These are phyloP conservation scores for Lepas anatifera DNA, from an alignment of 2,888 invertebrate species.

Conservation along the genomic window DNA sequence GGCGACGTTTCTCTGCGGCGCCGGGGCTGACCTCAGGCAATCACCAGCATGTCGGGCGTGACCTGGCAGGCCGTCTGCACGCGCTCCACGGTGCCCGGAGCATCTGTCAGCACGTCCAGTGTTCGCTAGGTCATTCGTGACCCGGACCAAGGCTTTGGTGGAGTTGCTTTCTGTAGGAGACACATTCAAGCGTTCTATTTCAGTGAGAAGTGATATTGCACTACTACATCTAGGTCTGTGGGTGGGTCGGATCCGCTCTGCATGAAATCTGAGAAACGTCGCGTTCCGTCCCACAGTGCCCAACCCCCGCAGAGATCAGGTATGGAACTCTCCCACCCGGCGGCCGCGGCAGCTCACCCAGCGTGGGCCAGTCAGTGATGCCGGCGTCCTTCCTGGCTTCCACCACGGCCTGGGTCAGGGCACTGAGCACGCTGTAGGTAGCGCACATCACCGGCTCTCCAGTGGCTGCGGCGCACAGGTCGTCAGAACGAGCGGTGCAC, in stretches of 20 bases:
- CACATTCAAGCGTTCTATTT: too few species aligned
- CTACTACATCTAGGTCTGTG: background rate
- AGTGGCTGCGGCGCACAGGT: background rate
- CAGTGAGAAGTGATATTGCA: background rate
- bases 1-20: too few species aligned
- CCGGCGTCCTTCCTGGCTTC: background rate
- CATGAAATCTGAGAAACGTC: background rate
- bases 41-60: background rate
- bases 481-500: too few species aligned
- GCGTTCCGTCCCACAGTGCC: background rate
- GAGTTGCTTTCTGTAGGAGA: background rate
- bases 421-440: background rate
- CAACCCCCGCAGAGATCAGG: background rate
- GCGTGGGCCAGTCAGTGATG: background rate
- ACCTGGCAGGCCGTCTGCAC: slow-evolving; percentile 19
- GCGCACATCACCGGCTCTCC: background rate
- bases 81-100: slow-evolving; percentile 19
- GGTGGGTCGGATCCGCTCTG: background rate
- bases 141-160: background rate
- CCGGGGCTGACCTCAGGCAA: background rate
- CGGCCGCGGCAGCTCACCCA: background rate
- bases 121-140: too few species aligned
- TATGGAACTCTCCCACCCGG: background rate
- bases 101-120: slow-evolving; percentile 14
- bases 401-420: background rate